A percentile compares a stretch with the other conserved stretches of the same genome.
These are phyloP conservation scores for Cebus imitator DNA, from an alignment of 2,113 vertebrate species.

Conservation along the genomic window DNA sequence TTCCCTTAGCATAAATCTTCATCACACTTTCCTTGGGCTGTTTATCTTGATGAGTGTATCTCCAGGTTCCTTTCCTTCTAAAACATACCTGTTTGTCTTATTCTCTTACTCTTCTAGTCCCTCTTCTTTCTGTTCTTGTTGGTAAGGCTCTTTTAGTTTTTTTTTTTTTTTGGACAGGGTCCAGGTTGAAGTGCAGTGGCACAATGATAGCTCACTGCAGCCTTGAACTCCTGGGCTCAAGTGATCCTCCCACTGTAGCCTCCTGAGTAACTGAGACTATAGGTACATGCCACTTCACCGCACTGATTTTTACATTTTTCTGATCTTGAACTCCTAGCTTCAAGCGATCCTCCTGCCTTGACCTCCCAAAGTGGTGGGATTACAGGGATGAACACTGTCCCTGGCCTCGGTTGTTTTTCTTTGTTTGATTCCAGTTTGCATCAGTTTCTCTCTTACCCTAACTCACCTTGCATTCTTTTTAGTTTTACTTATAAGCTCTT, in stretches of 20 bases:
- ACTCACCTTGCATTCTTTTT: neutral
- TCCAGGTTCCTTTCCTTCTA: neutral
- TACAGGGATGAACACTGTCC: too few relatives aligned
- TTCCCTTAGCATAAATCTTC: neutral
- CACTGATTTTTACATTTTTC: too few relatives aligned
- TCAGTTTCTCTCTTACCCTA: neutral
- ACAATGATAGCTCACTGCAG: too few relatives aligned
- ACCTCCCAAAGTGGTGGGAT: too few relatives aligned
- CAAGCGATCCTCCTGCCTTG: too few relatives aligned
- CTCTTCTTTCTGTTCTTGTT: neutral
- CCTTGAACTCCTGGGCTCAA: too few relatives aligned
- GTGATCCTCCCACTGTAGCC: too few relatives aligned
- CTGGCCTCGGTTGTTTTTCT: neutral
- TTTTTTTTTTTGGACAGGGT: too few relatives aligned
- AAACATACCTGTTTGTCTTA: neutral
- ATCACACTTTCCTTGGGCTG: neutral
- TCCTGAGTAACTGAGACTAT: too few relatives aligned
- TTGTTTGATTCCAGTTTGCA: neutral
- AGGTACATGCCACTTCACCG: too few relatives aligned
- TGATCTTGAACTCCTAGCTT: too few relatives aligned
- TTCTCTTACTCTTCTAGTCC: neutral
- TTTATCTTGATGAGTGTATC: conserved; percentile 2
- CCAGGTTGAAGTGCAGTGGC: too few relatives aligned
- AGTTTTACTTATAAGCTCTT: neutral
- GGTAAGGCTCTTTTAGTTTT: neutral